A percentile compares a stretch with the other conserved stretches of the same genome.
phyloP scores from a whole-genome alignment of 2,113 vertebrate species.

The Climacteris rufus region DNA sequence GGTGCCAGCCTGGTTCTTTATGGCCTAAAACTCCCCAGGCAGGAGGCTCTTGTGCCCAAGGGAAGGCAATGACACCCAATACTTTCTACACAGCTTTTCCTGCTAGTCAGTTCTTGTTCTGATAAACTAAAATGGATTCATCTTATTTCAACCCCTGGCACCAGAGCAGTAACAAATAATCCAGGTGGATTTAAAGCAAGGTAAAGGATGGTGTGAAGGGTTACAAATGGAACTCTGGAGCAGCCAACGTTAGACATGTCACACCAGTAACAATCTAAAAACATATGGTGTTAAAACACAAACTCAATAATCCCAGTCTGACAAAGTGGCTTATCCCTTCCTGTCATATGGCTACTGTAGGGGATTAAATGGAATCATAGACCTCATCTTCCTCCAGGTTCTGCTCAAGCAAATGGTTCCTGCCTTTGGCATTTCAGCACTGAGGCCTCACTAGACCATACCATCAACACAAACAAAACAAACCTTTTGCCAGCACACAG shows the following conservation, averaged over 20 bases:
- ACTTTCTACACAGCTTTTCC: not conserved
- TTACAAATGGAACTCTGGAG: not conserved
- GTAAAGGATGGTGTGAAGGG: not conserved
- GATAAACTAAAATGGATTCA: not conserved
- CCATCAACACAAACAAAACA: not conserved
- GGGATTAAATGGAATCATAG: slow-evolving; percentile 16
- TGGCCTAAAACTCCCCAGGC: not conserved
- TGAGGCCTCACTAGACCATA: not conserved
- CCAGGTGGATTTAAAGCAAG: not conserved
- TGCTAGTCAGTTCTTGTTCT: not conserved
- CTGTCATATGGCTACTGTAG: slow-evolving; percentile 41
- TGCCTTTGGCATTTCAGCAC: not conserved
- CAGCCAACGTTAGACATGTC: not conserved
- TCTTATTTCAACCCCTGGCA: not conserved
- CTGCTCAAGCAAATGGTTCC: not conserved
- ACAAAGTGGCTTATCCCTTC: slow-evolving; percentile 53
- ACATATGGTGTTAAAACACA: slow-evolving; percentile 34
- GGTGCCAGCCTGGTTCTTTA: not conserved
- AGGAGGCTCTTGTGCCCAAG: not conserved
- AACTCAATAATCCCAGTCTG: slow-evolving; percentile 31
- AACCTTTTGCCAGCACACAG: not conserved
- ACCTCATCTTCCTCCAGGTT: not conserved
- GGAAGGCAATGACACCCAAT: not conserved
- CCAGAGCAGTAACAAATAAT: not conserved
- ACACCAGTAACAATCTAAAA: not conserved